Percentiles rank a stretch among this genome's conserved stretches.
Conservation (phyloP, 2,888 invertebrate genomes). For the Leptinotarsa haldemani region DNA sequence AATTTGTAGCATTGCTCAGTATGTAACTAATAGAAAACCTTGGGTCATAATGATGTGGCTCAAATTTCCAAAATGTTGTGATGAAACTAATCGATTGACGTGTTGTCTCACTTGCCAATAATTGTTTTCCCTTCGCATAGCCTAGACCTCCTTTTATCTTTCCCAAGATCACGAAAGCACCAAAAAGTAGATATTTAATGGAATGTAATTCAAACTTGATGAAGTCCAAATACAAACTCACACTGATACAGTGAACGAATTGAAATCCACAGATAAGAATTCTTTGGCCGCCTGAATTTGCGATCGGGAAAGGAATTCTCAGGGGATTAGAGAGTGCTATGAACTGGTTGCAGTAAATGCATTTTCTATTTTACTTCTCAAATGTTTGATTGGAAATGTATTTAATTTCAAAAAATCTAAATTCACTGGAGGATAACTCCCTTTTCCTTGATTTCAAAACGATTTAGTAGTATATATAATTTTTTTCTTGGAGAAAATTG, state of each 20-base stretch:
- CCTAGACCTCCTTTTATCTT: background rate
- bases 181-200: background rate
- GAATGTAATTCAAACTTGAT: background rate
- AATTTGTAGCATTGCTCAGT: no score
- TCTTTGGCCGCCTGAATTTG: background rate
- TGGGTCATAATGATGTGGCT: no score
- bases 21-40: no score
- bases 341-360: background rate
- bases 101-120: background rate
- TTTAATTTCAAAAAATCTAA: background rate
- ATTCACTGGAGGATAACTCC: background rate
- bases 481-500: background rate
- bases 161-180: background rate
- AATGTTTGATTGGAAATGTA: background rate
- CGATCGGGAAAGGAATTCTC: background rate
- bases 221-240: background rate
- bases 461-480: background rate
- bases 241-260: background rate
- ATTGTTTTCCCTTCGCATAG: background rate
- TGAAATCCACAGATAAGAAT: background rate
- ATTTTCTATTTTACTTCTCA: constrained; percentile 10
- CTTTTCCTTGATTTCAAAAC: background rate
- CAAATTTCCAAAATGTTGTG: no score
- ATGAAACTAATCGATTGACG: no score
- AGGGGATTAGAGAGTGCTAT: background rate